Evolutionary conservation across 2,797 vertebrate genomes (phyloP).

Genomic region (Rhinatrema bivittatum): DNA sequence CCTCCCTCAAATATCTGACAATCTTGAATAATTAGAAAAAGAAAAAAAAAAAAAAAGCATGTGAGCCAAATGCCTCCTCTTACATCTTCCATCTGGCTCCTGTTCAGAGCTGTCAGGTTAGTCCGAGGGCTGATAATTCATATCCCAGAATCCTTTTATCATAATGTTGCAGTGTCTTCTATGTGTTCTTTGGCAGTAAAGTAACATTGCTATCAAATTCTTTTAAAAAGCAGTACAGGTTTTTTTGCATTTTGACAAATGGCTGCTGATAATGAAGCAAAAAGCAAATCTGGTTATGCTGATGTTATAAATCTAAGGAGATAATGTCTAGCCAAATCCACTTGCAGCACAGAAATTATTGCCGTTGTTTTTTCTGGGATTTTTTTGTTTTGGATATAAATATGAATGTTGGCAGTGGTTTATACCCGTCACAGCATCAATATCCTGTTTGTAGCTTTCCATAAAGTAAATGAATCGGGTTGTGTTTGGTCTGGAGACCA

Average conservation of each 20-base stretch:
- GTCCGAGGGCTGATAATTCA: slow-evolving; percentile 46
- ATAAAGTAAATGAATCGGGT: too few species aligned
- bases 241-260: slow-evolving; percentile 43
- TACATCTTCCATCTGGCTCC: slow-evolving; percentile 40
- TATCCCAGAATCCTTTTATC: slow-evolving; percentile 52
- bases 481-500: too few species aligned
- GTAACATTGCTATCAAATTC: slow-evolving; percentile 39
- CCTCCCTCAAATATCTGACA: slow-evolving; percentile 45
- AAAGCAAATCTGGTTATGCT: slow-evolving; percentile 28
- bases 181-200: slow-evolving; percentile 44
- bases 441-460: too few species aligned
- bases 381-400: too few species aligned
- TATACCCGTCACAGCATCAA: too few species aligned
- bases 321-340: slow-evolving; percentile 2
- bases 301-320: slow-evolving; percentile 16
- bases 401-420: too few species aligned
- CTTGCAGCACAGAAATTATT: slow-evolving; percentile 13
- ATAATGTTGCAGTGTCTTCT: slow-evolving; percentile 35
- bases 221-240: slow-evolving; percentile 37
- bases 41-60: slow-evolving; percentile 35
- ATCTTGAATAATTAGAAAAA: slow-evolving; percentile 46
- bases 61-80: slow-evolving; percentile 48
- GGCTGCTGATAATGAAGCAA: slow-evolving; percentile 28
- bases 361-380: neutral
- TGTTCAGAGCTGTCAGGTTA: slow-evolving; percentile 43